These are phyloP conservation scores for Octodon degus DNA, from an alignment of 2,113 vertebrate species.

Conservation along the genomic window DNA sequence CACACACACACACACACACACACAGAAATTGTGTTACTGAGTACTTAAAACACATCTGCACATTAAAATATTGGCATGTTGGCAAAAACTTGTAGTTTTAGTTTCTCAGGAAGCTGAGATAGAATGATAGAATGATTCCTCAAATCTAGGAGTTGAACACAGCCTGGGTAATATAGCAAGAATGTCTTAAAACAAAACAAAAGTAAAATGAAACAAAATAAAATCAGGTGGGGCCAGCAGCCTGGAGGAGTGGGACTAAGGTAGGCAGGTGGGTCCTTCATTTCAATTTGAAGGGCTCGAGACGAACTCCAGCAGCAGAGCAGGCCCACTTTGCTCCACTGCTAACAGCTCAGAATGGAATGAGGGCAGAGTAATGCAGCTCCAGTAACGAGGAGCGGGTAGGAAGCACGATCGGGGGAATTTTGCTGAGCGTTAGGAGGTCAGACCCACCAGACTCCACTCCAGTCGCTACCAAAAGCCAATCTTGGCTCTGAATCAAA, in stretches of 20 bases:
- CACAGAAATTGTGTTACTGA: neutral
- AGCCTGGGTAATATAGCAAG: neutral
- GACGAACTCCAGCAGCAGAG: neutral
- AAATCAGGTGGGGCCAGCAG: neutral
- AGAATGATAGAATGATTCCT: neutral
- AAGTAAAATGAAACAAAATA: neutral
- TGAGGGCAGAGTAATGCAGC: neutral
- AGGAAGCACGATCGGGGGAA: neutral
- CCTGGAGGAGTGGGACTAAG: neutral
- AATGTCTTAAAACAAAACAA: neutral
- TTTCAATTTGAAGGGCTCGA: neutral
- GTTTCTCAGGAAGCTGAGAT: fast-evolving
- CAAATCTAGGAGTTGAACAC: neutral
- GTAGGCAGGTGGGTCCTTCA: neutral
- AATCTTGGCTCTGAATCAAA: neutral
- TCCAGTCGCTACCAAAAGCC: no score
- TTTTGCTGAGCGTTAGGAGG: neutral
- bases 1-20: neutral
- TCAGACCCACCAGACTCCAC: neutral
- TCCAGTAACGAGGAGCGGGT: neutral
- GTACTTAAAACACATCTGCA: neutral
- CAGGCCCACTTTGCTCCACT: neutral
- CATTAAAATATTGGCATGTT: fast-evolving
- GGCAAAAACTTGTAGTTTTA: neutral
- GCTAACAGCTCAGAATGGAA: neutral